Evolutionary conservation across 2,888 invertebrate species (phyloP), one percentile per base, ranked within the genome.

Genomic region (Busseola fusca): DNA sequence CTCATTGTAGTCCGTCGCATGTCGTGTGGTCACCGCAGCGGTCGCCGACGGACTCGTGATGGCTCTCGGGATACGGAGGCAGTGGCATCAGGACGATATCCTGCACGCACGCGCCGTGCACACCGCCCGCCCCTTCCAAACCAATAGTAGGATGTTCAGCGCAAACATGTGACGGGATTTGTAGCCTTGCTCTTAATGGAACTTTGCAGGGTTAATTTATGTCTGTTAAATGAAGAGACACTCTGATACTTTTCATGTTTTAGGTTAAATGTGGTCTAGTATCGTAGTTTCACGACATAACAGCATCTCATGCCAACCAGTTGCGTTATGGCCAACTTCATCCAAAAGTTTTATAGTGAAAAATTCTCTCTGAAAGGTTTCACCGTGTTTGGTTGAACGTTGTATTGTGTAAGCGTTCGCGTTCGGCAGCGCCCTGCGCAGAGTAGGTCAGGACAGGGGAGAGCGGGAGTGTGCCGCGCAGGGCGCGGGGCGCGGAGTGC

Each of bases 341-440:
- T 62, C 59, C 48, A 52, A 70, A 69, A 62, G 56, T 69, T 64
- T 0, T 0, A 60, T 60, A 30, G 54, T 58, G 42, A 56, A 59
- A 67, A 18, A 59, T 57, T 58, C 52, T 48, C 37, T 25, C 40
- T 70, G 6, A 73, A 76, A 84, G 64, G 27, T 21, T 74, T 52
- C 84, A 79, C 72, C 64, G 59, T 79, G 21, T 79, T 77, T 63
- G 9, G 65, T 72, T n/a, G 80, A 72, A 73, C 48, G 68, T 45
- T 18, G 63, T 69, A 21, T 68, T 68, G 68, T 82, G 79, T 80
- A 81, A 80, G 72, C 57, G 58, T 69, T 83, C 69, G 67, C 72
- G 75, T 80, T 86, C 77, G 81, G 73, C 82, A 81, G 76, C 82
- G 84, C 83, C 85, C 81, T 89, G 90, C 89, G 90, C 90, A 89